phyloP scores from a whole-genome alignment of 1,140 invertebrate genomes.

The Euwallacea fornicatus region DNA sequence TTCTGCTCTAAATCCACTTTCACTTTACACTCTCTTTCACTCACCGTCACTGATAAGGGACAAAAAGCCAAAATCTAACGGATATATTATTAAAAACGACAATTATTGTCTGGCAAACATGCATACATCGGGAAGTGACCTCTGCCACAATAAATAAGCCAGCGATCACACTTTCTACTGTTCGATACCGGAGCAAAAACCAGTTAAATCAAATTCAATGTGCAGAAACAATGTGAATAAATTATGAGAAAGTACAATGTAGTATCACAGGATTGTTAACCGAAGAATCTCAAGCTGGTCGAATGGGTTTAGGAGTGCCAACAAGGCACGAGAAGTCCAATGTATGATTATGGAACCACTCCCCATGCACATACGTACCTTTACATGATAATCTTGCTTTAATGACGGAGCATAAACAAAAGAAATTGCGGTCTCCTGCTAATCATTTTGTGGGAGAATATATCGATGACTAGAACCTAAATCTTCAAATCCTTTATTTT shows the following conservation, averaged over 20 bases:
- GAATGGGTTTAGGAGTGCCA: constrained; percentile 17
- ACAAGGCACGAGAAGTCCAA: neutral
- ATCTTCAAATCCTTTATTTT: no score
- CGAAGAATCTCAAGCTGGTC: constrained; percentile 8
- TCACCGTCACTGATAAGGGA: neutral
- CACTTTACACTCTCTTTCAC: neutral
- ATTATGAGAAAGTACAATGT: constrained; percentile 19
- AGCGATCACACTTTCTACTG: neutral
- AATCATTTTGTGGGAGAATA: no score
- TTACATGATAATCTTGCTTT: no score
- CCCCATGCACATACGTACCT: neutral
- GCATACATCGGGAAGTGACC: no score
- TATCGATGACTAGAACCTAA: no score
- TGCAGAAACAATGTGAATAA: constrained; percentile 3
- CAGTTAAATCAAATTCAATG: constrained; percentile 1
- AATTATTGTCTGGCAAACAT: no score
- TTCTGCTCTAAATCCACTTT: neutral
- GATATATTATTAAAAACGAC: no score
- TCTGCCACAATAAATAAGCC: no score
- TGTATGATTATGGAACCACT: neutral
- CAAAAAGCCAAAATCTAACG: neutral
- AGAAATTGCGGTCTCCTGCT: no score
- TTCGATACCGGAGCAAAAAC: neutral
- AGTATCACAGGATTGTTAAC: neutral
- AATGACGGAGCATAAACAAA: no score